Evolutionary conservation across 2,888 invertebrate genomes (phyloP).

Genomic region (Cephus runcator): DNA sequence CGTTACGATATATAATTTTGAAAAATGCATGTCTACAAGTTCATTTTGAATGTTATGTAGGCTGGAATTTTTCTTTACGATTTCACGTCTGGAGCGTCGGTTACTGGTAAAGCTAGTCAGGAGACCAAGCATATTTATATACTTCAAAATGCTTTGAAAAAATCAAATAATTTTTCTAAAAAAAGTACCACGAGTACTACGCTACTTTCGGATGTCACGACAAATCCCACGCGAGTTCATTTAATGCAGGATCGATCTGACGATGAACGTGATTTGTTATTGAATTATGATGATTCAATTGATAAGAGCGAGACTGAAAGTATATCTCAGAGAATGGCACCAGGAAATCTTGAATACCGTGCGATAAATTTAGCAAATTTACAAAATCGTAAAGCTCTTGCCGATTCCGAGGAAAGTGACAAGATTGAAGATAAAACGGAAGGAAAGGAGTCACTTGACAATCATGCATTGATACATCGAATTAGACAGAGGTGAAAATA

Average conservation of each 20-base stretch:
- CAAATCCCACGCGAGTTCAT: constrained; percentile 21
- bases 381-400: constrained; percentile 41
- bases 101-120: constrained; percentile 52
- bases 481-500: constrained; percentile 49
- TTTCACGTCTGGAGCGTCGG: constrained; percentile 57
- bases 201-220: constrained; percentile 12
- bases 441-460: constrained; percentile 48
- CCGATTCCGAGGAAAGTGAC: constrained; percentile 34
- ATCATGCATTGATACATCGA: constrained; percentile 58
- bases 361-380: constrained; percentile 53
- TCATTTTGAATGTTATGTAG: constrained; percentile 29
- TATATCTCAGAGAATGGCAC: constrained; percentile 15
- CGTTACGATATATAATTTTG: too few species aligned
- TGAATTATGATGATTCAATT: background rate
- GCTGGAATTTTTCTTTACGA: constrained; percentile 60
- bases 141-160: constrained; percentile 54
- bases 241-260: constrained; percentile 53
- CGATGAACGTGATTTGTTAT: constrained; percentile 4
- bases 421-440: constrained; percentile 31
- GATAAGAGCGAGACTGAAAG: constrained; percentile 13
- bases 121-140: constrained; percentile 60
- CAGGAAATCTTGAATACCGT: constrained; percentile 36
- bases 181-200: constrained; percentile 21
- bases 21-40: too few species aligned
- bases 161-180: constrained; percentile 33